Percentiles rank a stretch among this genome's conserved stretches.
Conservation (phyloP, 2,888 invertebrate species). For the Synergus gifuensis region DNA sequence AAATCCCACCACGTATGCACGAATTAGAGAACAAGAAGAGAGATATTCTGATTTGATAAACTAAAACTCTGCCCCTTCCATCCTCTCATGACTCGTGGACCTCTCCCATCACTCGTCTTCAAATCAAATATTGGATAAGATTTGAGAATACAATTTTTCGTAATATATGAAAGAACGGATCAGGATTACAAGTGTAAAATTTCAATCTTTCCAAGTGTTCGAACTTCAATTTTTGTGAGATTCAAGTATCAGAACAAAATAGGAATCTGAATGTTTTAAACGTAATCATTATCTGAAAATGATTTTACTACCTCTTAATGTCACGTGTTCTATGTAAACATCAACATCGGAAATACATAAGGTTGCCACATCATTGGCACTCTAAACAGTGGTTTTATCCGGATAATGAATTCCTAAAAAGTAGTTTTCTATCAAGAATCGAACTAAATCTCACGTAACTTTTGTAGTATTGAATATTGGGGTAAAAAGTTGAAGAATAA, state of each 20-base stretch:
- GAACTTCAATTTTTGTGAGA: neutral
- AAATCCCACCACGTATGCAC: neutral
- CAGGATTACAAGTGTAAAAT: neutral
- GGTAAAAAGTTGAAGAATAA: neutral
- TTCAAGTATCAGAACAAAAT: neutral
- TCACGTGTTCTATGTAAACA: constrained; percentile 24
- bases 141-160: neutral
- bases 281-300: neutral
- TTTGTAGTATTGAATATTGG: neutral
- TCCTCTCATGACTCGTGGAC: neutral
- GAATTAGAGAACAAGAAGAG: neutral
- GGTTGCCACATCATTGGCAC: neutral
- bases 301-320: neutral
- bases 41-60: neutral
- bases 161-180: neutral
- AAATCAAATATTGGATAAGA: neutral
- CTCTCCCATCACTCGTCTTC: neutral
- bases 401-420: neutral
- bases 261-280: neutral
- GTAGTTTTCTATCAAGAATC: neutral
- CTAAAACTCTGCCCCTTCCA: neutral
- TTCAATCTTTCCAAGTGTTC: neutral
- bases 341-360: constrained; percentile 16
- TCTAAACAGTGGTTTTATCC: neutral
- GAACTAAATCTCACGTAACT: neutral